Percentiles rank a stretch among this genome's conserved stretches.
phyloP scores from a whole-genome alignment of 2,797 vertebrate species.

The Okamejei kenojei region DNA sequence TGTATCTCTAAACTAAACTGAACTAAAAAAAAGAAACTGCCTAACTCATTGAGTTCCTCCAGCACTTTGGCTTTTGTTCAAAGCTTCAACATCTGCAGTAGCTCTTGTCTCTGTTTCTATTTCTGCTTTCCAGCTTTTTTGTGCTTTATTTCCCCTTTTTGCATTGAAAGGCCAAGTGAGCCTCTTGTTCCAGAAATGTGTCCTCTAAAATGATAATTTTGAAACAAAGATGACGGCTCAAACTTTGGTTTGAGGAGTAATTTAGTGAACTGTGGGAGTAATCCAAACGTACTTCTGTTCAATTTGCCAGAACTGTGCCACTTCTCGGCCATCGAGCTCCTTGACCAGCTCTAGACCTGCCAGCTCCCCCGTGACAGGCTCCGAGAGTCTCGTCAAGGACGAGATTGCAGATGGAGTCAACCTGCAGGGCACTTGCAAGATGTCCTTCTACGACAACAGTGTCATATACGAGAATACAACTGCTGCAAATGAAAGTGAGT shows the following conservation, averaged over 20 bases:
- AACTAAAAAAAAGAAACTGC: too few relatives aligned
- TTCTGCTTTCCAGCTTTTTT: conserved; percentile 77
- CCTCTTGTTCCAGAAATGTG: neutral
- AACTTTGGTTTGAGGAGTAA: too few relatives aligned
- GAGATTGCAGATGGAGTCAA: conserved; percentile 44
- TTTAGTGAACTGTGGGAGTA: neutral
- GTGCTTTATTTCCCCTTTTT: conserved; percentile 61
- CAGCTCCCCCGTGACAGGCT: conserved; percentile 51
- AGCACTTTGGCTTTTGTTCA: too few relatives aligned
- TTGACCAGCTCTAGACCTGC: conserved; percentile 55
- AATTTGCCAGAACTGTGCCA: conserved; percentile 58
- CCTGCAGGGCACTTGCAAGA: conserved; percentile 41
- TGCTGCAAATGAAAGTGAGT: conserved; percentile 36
- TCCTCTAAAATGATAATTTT: neutral
- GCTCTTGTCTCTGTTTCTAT: conserved; percentile 51
- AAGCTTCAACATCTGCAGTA: neutral
- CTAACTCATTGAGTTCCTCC: too few relatives aligned
- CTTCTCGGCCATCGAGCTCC: conserved; percentile 59
- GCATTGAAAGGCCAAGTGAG: conserved; percentile 45
- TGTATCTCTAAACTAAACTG: too few relatives aligned
- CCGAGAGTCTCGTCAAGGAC: conserved; percentile 40
- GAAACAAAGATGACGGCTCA: neutral
- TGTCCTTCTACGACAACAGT: conserved; percentile 40
- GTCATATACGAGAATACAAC: conserved; percentile 40
- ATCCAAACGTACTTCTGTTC: conserved; percentile 37